Evolutionary conservation across 2,888 invertebrate genomes (phyloP), one percentile per base, ranked within the genome.

Genomic region (Endotricha flammealis): DNA sequence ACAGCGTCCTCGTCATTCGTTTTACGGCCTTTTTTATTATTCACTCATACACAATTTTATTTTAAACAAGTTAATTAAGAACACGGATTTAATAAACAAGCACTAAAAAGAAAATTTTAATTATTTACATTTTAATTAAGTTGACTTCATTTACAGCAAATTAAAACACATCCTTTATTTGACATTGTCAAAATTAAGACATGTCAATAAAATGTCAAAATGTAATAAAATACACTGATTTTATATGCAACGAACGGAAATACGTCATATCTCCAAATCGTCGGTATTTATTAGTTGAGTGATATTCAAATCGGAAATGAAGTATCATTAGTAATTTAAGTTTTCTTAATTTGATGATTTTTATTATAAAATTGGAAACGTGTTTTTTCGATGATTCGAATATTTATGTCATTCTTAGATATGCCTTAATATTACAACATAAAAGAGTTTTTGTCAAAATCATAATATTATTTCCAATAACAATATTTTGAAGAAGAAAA

Each of bases 1-100:
- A 20, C n/a, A 20, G 20, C 8, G 14, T 4, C 28, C 13, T 3
- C 14, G 14, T 28, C 13, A 9, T n/a, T 4, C 13, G 6, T 13
- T 14, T 28, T 13, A 28, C 12, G 20, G 7, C 7, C 7, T 14
- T 28, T 28, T 13, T 14, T 14, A 4, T 13, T 7, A 12, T 7
- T 28, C 12, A 9, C 4, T 8, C 12, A 13, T 14, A 3, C n/a
- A n/a, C n/a, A n/a, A 28, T n/a, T 28, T 28, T 9, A n/a, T 13
- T 14, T 28, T 13, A n/a, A n/a, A 28, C 28, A 31, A 31, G 31
- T 31, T 12, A 31, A 31, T 22, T 22, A 31, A 30, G 11, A 14
- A 14, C 13, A 7, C 6, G 20, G 3, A 20, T 20, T 20, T 20
- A 20, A 20, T 20, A 2, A 20, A 20, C 20, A 2, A 20, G 2